These are phyloP conservation scores for Triops longicaudatus DNA, from an alignment of 1,140 invertebrate species.

Conservation along the genomic window DNA sequence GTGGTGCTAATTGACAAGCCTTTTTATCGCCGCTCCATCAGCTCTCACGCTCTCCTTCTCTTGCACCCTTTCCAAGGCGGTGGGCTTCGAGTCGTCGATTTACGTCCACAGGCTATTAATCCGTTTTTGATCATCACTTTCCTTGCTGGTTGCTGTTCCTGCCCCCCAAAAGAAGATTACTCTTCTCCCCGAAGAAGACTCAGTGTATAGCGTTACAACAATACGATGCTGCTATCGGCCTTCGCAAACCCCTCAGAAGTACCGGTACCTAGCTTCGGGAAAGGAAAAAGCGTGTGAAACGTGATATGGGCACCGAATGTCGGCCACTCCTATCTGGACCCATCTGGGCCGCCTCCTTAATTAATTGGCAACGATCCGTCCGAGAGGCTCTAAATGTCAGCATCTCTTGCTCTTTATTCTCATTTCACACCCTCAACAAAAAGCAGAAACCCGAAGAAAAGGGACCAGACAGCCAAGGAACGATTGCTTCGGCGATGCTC, in stretches of 20 bases:
- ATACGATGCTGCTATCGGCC: too few species aligned
- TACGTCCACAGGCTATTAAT: background rate
- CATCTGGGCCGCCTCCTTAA: conserved; percentile 4
- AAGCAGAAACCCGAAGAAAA: background rate
- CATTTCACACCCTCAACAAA: background rate
- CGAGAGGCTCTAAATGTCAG: background rate
- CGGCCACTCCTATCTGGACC: background rate
- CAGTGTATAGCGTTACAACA: too few species aligned
- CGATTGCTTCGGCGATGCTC: background rate
- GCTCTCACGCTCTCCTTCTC: background rate
- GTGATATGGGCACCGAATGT: background rate
- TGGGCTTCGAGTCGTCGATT: background rate
- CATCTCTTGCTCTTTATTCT: background rate
- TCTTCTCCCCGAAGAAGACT: too few species aligned
- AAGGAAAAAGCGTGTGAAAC: background rate
- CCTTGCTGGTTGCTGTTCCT: too few species aligned
- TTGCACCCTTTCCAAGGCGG: background rate
- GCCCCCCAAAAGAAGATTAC: too few species aligned
- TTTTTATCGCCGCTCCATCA: conserved; percentile 11
- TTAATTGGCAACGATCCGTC: conserved; percentile 8
- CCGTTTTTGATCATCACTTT: too few species aligned
- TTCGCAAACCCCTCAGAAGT: too few species aligned
- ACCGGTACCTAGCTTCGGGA: background rate
- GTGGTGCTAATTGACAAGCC: background rate
- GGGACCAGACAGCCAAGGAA: background rate